A percentile compares a stretch with the other conserved stretches of the same genome.
Conservation (phyloP, 2,113 vertebrate genomes). For the Symphodus melops region DNA sequence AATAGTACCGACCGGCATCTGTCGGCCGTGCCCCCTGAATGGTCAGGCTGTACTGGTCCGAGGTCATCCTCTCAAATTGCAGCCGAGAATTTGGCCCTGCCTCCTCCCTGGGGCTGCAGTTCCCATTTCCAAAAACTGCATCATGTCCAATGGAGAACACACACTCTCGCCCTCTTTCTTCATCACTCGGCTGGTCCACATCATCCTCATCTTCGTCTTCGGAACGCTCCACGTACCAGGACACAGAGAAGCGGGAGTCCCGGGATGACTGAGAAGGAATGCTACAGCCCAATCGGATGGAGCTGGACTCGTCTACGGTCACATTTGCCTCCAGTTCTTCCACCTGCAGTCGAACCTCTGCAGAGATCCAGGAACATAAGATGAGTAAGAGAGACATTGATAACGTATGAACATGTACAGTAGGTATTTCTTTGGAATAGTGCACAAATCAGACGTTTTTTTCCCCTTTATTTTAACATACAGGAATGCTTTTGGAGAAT, state of each 20-base stretch:
- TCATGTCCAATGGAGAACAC: slow-evolving; percentile 87
- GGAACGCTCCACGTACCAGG: slow-evolving; percentile 89
- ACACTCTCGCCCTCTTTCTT: slow-evolving; percentile 71
- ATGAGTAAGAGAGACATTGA: not conserved
- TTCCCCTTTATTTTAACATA: not conserved
- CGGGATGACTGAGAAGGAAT: slow-evolving; percentile 91
- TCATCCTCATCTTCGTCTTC: slow-evolving; percentile 65
- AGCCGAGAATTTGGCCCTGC: slow-evolving; percentile 88
- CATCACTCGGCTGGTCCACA: slow-evolving; percentile 38
- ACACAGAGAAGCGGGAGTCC: slow-evolving; percentile 93
- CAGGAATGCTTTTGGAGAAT: not conserved
- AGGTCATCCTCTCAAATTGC: slow-evolving; percentile 90
- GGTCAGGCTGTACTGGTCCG: slow-evolving; percentile 90
- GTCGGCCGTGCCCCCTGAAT: slow-evolving; percentile 84
- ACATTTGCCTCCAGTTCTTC: slow-evolving; percentile 89
- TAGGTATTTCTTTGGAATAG: too few relatives aligned
- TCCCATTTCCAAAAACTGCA: slow-evolving; percentile 89
- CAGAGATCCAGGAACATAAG: not conserved
- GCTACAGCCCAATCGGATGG: slow-evolving; percentile 91
- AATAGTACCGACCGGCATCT: slow-evolving; percentile 92
- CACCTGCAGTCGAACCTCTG: slow-evolving; percentile 91
- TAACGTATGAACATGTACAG: not conserved
- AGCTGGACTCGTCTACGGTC: slow-evolving; percentile 86
- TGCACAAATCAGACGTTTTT: too few relatives aligned
- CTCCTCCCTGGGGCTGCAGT: slow-evolving; percentile 82